phyloP scores from a whole-genome alignment of 1,140 invertebrate genomes.

The Gryon sp. region DNA sequence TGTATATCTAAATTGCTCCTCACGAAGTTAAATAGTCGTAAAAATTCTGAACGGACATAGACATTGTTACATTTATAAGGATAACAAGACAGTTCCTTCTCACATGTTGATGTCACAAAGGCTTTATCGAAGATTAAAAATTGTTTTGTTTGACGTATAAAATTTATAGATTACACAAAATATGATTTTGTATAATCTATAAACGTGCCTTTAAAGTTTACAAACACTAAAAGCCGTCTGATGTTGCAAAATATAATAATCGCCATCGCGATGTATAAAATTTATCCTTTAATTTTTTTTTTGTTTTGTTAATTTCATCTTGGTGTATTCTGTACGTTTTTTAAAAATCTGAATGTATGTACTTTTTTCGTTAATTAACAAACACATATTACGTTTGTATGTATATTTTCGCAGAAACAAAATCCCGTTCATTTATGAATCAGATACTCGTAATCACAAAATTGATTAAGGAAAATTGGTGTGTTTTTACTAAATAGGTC shows the following conservation, averaged over 20 bases:
- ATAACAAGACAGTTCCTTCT: too few species aligned
- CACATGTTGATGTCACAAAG: too few species aligned
- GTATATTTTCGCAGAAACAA: conserved; percentile 14
- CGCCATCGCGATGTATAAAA: conserved; percentile 30
- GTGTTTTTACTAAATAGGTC: conserved; percentile 43
- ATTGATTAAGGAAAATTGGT: conserved; percentile 29
- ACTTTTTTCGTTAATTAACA: too few species aligned
- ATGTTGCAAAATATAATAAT: conserved; percentile 32
- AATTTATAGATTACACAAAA: too few species aligned
- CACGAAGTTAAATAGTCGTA: too few species aligned
- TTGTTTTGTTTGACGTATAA: too few species aligned
- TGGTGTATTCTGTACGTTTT: conserved; percentile 39
- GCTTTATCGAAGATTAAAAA: too few species aligned
- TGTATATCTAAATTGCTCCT: too few species aligned
- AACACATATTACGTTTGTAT: not conserved
- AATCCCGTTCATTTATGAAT: conserved; percentile 7
- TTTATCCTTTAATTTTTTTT: conserved; percentile 4
- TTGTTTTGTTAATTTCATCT: not conserved
- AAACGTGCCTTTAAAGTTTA: conserved; percentile 9
- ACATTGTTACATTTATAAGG: too few species aligned
- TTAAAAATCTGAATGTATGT: conserved; percentile 39
- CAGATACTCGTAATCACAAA: conserved; percentile 9
- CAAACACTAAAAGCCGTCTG: conserved; percentile 28
- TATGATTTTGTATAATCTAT: not conserved
- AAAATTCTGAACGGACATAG: too few species aligned